Base-by-base conservation (phyloP, 2,888 invertebrate genomes). In the Nebria salina region DNA sequence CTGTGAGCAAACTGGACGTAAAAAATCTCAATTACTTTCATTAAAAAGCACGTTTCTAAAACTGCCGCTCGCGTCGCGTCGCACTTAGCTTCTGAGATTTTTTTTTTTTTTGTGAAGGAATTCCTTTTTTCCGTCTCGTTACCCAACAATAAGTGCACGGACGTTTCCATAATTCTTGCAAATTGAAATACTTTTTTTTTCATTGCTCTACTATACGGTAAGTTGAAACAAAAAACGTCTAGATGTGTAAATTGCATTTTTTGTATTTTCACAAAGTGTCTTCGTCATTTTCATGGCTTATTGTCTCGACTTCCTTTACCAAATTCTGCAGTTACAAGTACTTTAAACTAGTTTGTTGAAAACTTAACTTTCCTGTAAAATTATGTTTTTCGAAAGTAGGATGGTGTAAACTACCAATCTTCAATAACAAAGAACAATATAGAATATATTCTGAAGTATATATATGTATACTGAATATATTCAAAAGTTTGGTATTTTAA, bases 21-120 rank as follows among this genome's bases (percentile, higher is more conserved):
- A 74, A 70, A 79, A 75, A 79, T 73, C 79, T 79, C 79, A 74
- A 79, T 79, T 79, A 79, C 75, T 79, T 79, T 79, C 79, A 79
- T 79, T 75, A 79, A 74, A 78, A 79, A 79, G 74, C 54, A 66
- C 79, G 26, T 68, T 42, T 73, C 42, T 20, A 74, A 79, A 66
- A 4, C 54, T 54, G 54, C 54, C 54, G 54, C 54, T 54, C 54
- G 54, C 54, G 54, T 54, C 54, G 42, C 65, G 68, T 72, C 64
- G 72, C 54, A 72, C 68, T 76, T 76, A 42, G 11, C 66, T 68
- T 43, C 11, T 11, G 20, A 79, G 75, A 43, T 74, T 79, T 79
- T 68, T 13, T 79, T 68, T 13, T 68, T 68, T 68, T 68, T 68
- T 68, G 15, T 74, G 74, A 2, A 26, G 20, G 75, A 79, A 75